phyloP scores from a whole-genome alignment of 1,140 invertebrate species.

The Vanessa atalanta region DNA sequence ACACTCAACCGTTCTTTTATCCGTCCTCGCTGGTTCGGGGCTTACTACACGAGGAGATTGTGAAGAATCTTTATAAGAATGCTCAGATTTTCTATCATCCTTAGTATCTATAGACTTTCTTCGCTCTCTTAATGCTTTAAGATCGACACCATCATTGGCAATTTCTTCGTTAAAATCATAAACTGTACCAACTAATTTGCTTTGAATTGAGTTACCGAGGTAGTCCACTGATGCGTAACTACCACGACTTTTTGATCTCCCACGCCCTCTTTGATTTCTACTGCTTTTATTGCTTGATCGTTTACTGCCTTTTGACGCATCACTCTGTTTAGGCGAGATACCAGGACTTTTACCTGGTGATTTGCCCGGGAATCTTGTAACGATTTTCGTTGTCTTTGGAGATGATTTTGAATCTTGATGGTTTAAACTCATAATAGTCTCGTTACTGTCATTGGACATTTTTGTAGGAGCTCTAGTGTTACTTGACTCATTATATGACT shows the following conservation, averaged over 20 bases:
- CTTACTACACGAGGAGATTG: slow-evolving; percentile 81
- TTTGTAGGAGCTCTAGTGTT: slow-evolving; percentile 57
- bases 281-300: slow-evolving; percentile 81
- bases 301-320: slow-evolving; percentile 67
- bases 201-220: slow-evolving; percentile 82
- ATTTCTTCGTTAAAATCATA: slow-evolving; percentile 94
- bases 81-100: slow-evolving; percentile 84
- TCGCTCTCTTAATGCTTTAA: slow-evolving; percentile 90
- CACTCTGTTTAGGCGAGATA: slow-evolving; percentile 85
- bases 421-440: slow-evolving; percentile 66
- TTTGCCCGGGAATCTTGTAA: slow-evolving; percentile 84
- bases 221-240: slow-evolving; percentile 65
- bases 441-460: slow-evolving; percentile 65
- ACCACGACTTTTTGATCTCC: slow-evolving; percentile 87
- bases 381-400: slow-evolving; percentile 84
- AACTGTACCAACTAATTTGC: slow-evolving; percentile 91
- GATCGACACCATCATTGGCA: slow-evolving; percentile 88
- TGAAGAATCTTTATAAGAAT: slow-evolving; percentile 81
- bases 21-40: slow-evolving; percentile 60
- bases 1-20: slow-evolving; percentile 54
- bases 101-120: slow-evolving; percentile 87
- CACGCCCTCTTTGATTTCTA: slow-evolving; percentile 82
- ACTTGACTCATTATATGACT: slow-evolving; percentile 61
- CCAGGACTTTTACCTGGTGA: slow-evolving; percentile 88
- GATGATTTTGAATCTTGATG: slow-evolving; percentile 80